Base-by-base conservation (phyloP, 2,888 invertebrate species). In the Prostheceraeus crozeri region DNA sequence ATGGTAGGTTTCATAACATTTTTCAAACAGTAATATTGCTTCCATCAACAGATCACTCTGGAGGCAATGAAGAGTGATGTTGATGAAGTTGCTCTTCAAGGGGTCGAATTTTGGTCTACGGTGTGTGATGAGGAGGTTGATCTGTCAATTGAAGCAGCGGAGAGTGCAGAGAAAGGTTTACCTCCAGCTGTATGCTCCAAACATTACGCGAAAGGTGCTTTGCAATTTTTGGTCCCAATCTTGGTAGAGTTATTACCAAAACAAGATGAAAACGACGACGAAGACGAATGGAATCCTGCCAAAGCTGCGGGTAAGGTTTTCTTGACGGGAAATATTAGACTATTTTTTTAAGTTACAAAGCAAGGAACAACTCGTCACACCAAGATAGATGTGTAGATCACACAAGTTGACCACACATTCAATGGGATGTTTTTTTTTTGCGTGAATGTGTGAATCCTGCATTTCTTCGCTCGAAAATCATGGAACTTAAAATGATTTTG, bases 41-140 rank as follows among this genome's bases (percentile, higher is more conserved):
- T 53, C 54, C 46, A 2, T 62, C 66, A 72, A 28, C 68, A 83
- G 83, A 96, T 98, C 61, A 94, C 98, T 6, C 80, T 98, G 72
- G 90, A 93, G 77, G 94, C 98, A 8, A 99, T 99, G 91, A 91
- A 90, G 75, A 89, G 89, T 16, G 89, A 90, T 65, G 83, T 87
- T 65, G 93, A 96, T 78, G 93, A 94, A 68, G 86, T 99, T 57
- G 86, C 91, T 16, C 82, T 96, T 59, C 96, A 96, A 80, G 98
- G 98, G 66, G 96, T 99, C 74, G 98, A 99, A 77, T 99, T 99
- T 79, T 99, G 99, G 98, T 96, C 94, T 2, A 96, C 93, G 70
- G 94, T 98, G 0, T 93, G 96, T 72, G 98, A 99, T 78, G 98
- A 96, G 79, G 98, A 99, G 79, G 89, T 94, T 31, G 94, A 94